Percentiles rank a stretch among this genome's conserved stretches.
phyloP scores from a whole-genome alignment of 1,140 invertebrate species.

The Platorchestia sp. region DNA sequence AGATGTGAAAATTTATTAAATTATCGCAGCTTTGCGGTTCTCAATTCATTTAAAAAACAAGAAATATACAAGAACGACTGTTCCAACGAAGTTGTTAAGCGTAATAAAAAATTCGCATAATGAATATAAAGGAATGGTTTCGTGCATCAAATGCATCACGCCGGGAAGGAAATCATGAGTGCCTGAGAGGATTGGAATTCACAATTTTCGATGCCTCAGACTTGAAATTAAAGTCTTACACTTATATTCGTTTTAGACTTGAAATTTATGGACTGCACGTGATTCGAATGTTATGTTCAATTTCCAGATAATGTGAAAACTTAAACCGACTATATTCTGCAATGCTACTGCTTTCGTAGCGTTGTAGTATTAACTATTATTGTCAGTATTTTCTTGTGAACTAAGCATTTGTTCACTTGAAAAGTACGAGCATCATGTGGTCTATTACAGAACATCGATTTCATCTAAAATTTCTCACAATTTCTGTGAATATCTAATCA shows the following conservation, averaged over 20 bases:
- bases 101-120: too few relatives aligned
- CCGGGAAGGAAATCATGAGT: too few relatives aligned
- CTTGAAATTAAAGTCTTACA: not conserved
- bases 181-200: too few relatives aligned
- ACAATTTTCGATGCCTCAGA: not conserved
- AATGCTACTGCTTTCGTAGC: too few relatives aligned
- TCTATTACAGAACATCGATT: too few relatives aligned
- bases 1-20: not conserved
- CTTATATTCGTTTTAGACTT: not conserved
- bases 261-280: not conserved
- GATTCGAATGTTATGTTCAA: not conserved
- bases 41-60: not conserved
- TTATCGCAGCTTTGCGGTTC: not conserved
- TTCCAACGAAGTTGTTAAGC: not conserved
- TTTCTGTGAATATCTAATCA: too few relatives aligned
- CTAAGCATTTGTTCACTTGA: too few relatives aligned
- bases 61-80: not conserved
- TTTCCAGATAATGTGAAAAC: not conserved
- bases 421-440: too few relatives aligned
- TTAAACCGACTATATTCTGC: too few relatives aligned
- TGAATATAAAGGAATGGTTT: not conserved
- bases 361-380: too few relatives aligned
- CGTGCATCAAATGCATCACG: not conserved
- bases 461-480: too few relatives aligned
- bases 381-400: too few relatives aligned